Evolutionary conservation across 2,888 invertebrate genomes (phyloP), one percentile per base, ranked within the genome.

Genomic region (Cepaea hortensis): DNA sequence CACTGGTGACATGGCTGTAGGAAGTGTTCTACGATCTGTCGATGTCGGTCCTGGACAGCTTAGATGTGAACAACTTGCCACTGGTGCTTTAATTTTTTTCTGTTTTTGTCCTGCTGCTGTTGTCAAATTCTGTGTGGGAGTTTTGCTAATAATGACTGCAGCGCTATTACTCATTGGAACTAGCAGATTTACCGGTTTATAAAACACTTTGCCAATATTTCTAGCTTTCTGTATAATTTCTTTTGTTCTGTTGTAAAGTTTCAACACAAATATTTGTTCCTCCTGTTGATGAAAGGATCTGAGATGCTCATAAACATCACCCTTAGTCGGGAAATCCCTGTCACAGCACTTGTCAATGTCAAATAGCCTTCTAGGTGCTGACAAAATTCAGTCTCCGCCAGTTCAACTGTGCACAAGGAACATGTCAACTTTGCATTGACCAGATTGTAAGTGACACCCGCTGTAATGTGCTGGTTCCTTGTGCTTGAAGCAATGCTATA

Each of bases 331-430:
- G 80, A 18, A 81, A 11, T 48, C 48, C n/a, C 20, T 20, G 5
- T 50, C 6, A 72, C 85, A 85, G 55, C 72, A 85, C 11, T 62
- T 73, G 62, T 85, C 4, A 46, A 6, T 68, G 80, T 55, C 2
- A 80, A 13, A 62, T 85, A 80, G 23, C 23, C 18, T 72, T 80
- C 80, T 61, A 85, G 85, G 11, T 85, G 85, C 35, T 73, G 62
- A 18, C 23, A 23, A 23, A 85, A 85, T 3, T 79, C 68, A 72
- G 18, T 35, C 72, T 85, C 85, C 23, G 73, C n/a, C 15, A 80
- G 20, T 55, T 85, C 80, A 50, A 77, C 15, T n/a, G 46, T 61
- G 61, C 85, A 85, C 15, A 85, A 35, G 3, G 80, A 85, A 46
- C 85, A 85, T 13, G 61, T 80, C 18, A 72, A 85, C 46, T 68